Evolutionary conservation across 2,888 invertebrate species (phyloP).

Genomic region (Margaritifera margaritifera): DNA sequence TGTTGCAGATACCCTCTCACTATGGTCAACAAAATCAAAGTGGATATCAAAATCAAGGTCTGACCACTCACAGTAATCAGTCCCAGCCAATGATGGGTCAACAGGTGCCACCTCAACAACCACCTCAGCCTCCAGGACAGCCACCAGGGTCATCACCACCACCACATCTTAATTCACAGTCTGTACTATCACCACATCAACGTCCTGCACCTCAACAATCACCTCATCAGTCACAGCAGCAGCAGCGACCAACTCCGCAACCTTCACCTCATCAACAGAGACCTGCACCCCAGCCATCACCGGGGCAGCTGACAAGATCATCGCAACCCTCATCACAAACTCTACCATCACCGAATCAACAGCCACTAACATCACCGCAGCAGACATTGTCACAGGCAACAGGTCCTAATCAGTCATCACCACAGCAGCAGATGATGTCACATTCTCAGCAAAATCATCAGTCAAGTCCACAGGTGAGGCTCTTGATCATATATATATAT

Average conservation of each 20-base stretch:
- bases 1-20: no score
- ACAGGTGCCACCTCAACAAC: constrained; percentile 42
- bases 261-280: constrained; percentile 48
- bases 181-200: no score
- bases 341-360: constrained; percentile 21
- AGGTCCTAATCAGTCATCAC: constrained; percentile 18
- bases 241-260: constrained; percentile 31
- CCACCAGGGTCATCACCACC: constrained; percentile 42
- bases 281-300: constrained; percentile 41
- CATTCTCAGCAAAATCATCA: constrained; percentile 49
- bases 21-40: no score
- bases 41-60: no score
- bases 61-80: no score
- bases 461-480: constrained; percentile 54
- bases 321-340: constrained; percentile 41
- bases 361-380: constrained; percentile 5
- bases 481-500: background rate
- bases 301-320: constrained; percentile 26
- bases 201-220: constrained; percentile 8
- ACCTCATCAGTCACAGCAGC: constrained; percentile 17
- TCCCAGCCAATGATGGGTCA: background rate
- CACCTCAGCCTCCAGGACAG: constrained; percentile 30
- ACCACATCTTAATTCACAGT: constrained; percentile 2
- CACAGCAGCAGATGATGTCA: constrained; percentile 35
- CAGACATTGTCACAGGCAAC: constrained; percentile 17